Conservation (phyloP, 2,797 vertebrate species). For the Enteromius trimaculatus region DNA sequence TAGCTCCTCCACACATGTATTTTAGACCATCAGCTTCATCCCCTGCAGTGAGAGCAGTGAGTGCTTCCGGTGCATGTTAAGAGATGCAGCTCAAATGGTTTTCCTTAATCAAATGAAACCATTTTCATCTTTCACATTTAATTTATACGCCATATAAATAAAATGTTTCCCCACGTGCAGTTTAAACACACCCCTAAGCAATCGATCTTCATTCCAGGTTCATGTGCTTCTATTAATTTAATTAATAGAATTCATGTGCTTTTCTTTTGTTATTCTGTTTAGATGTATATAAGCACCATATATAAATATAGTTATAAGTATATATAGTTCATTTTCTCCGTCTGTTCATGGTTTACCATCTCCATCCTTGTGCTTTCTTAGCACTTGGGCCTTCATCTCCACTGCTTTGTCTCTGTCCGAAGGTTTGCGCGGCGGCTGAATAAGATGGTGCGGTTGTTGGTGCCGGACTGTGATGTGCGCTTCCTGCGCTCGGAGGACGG, state of each 20-base stretch:
- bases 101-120: background rate
- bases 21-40: no score
- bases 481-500: conserved; percentile 92
- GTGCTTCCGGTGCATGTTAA: background rate
- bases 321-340: background rate
- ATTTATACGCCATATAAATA: background rate
- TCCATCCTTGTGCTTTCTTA: background rate
- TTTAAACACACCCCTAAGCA: no score
- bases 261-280: no score
- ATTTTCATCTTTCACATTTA: background rate
- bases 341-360: background rate
- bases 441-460: conserved; percentile 88
- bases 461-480: conserved; percentile 91
- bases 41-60: no score
- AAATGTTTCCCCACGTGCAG: no score
- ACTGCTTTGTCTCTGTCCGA: rapidly evolving
- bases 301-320: no score
- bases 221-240: no score
- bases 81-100: no score
- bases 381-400: background rate
- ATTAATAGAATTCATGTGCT: no score
- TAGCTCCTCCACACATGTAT: no score
- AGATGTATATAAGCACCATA: no score
- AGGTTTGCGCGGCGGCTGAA: conserved; percentile 91
- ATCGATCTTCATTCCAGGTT: no score